Conservation (phyloP, 2,113 vertebrate genomes). For the Smithornis capensis region DNA sequence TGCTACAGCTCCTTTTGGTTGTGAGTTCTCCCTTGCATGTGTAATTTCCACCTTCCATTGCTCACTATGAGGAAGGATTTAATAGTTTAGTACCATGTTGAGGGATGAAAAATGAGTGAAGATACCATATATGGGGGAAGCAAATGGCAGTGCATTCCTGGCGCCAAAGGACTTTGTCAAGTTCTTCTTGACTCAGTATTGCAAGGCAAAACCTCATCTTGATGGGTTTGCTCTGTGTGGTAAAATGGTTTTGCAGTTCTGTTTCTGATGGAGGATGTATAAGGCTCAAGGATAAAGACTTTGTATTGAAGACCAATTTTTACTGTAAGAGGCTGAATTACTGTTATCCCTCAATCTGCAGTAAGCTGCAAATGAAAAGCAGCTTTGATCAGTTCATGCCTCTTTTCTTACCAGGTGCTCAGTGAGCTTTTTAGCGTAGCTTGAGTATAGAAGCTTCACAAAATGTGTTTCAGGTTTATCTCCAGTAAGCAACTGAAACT, state of each 20-base stretch:
- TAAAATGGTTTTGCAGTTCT: neutral
- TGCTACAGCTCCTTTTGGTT: neutral
- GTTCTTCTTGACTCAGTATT: neutral
- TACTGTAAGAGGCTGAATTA: neutral
- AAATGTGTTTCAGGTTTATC: neutral
- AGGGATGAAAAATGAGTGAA: neutral
- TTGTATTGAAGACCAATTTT: neutral
- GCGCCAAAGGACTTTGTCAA: neutral
- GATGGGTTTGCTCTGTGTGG: neutral
- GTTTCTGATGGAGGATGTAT: neutral
- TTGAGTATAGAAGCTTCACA: neutral
- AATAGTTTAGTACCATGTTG: neutral
- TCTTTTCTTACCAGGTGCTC: neutral
- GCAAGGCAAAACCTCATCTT: neutral
- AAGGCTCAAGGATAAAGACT: neutral
- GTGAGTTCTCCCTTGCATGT: neutral
- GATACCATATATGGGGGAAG: neutral
- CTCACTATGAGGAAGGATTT: neutral
- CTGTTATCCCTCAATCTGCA: neutral
- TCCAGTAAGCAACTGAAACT: neutral
- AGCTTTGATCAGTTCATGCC: neutral
- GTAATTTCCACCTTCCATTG: neutral
- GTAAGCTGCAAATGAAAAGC: neutral
- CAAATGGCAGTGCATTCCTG: neutral
- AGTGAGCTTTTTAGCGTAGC: neutral